Conservation (phyloP, 2,797 vertebrate species). For the Pipistrellus pygmaeus region DNA sequence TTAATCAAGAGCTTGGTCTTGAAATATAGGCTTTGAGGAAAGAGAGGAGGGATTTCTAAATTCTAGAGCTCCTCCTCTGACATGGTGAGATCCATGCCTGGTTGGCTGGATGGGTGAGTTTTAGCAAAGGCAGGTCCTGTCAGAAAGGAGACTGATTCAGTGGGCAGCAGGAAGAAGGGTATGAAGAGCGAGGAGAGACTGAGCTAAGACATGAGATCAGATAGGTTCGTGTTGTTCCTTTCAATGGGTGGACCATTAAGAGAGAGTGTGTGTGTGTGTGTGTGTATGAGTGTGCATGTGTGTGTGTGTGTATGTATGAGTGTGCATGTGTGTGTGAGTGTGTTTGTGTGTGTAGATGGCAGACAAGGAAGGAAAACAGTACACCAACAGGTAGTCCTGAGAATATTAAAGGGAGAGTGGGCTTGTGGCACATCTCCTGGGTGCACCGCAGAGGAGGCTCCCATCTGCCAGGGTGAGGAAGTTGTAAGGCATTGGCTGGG, state of each 20-base stretch:
- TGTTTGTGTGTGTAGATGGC: not conserved
- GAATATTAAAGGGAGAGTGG: too few species aligned
- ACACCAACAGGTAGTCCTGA: not conserved
- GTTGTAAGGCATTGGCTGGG: not conserved
- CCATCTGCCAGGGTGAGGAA: not conserved
- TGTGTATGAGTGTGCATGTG: fast-evolving
- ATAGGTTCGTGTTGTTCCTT: not conserved
- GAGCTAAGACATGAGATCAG: not conserved
- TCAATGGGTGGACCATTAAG: not conserved
- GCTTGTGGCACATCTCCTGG: not conserved
- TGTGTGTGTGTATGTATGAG: too few species aligned
- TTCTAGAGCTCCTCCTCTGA: not conserved
- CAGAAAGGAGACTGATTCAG: not conserved
- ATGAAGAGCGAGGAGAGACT: not conserved
- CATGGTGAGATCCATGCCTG: not conserved
- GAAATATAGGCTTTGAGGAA: not conserved
- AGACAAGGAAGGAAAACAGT: not conserved
- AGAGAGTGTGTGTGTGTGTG: too few species aligned
- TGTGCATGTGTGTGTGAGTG: too few species aligned
- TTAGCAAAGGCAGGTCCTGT: not conserved
- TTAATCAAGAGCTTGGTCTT: not conserved
- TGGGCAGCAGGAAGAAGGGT: not conserved
- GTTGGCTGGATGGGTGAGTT: not conserved
- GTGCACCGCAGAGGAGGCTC: not conserved
- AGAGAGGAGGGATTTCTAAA: not conserved